Base-by-base conservation (phyloP, 2,888 invertebrate species). In the Anthoptus insignis region DNA sequence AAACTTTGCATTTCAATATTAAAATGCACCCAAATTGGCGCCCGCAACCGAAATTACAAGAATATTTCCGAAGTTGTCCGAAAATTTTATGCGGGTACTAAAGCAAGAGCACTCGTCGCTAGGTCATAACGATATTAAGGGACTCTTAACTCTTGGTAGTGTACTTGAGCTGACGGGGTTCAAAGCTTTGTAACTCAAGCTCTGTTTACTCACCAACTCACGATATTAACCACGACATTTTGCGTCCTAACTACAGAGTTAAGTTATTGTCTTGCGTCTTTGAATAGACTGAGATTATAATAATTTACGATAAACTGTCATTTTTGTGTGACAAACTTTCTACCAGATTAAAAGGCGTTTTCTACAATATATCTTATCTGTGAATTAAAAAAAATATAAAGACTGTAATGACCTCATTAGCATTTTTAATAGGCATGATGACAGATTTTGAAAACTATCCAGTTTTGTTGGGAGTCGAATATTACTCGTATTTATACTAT, bases 61-160 rank as follows among this genome's bases (percentile, higher is more conserved):
- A 79, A 79, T 71, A 76, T 79, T 79, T 82, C 87, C 86, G 87
- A 86, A 86, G 83, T 82, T 37, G 47, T 24, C 47, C 47, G 8
- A 47, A 47, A 24, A 47, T 47, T 47, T 22, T 47, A 47, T 47
- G 47, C 42, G 16, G 34, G 16, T 14, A n/a, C n/a, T n/a, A n/a
- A n/a, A 22, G 53, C 7, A 54, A 54, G 54, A 21, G 57, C 80
- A 75, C 69, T 74, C 21, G 63, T 52, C 63, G 59, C 56, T 54
- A 39, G 37, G 22, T 22, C 37, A 54, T 54, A 54, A 54, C 54
- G 37, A 34, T 24, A 47, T 54, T 61, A 61, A 61, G 45, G 50
- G 27, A 54, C 61, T 47, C 47, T 47, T 60, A 27, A 14, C 42
- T 42, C 42, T 42, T 42, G 42, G 19, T 47, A 69, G 64, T 67